Conservation (phyloP, 2,797 vertebrate genomes). For the Anolis apletophallus region DNA sequence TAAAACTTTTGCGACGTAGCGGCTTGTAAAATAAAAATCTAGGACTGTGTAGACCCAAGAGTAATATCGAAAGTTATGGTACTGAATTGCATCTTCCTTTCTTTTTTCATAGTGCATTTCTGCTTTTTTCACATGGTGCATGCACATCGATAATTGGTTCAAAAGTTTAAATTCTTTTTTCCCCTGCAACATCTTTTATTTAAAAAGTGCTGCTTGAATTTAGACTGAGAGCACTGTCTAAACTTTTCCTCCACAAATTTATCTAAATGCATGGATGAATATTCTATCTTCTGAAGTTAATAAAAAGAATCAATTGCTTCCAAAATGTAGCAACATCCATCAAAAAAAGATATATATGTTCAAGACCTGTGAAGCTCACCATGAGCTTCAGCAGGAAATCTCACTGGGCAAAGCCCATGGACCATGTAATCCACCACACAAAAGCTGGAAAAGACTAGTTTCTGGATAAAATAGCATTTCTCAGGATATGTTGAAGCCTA, state of each 20-base stretch:
- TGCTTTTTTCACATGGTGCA: too few species aligned
- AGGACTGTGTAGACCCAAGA: too few species aligned
- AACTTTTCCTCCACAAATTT: constrained; percentile 64
- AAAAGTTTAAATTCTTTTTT: neutral
- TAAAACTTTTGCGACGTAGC: too few species aligned
- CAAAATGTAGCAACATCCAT: constrained; percentile 72
- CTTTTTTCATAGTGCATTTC: too few species aligned
- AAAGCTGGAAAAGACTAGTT: constrained; percentile 51
- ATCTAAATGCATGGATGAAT: constrained; percentile 47
- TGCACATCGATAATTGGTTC: too few species aligned
- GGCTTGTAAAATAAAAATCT: too few species aligned
- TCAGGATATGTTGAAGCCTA: constrained; percentile 39
- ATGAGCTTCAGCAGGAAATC: constrained; percentile 57
- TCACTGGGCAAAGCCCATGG: constrained; percentile 59
- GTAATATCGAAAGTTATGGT: too few species aligned
- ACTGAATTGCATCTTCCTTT: too few species aligned
- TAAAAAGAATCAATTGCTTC: constrained; percentile 71
- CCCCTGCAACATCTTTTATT: neutral
- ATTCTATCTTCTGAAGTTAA: constrained; percentile 72
- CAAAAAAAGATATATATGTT: constrained; percentile 65
- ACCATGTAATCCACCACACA: constrained; percentile 59
- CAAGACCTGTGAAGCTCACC: constrained; percentile 57
- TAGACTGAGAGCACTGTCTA: constrained; percentile 34
- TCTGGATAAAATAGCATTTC: constrained; percentile 70
- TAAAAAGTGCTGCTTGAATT: constrained; percentile 25